Evolutionary conservation across 1,140 invertebrate species (phyloP), one percentile per base, ranked within the genome.

Genomic region (Hyphantria cunea): DNA sequence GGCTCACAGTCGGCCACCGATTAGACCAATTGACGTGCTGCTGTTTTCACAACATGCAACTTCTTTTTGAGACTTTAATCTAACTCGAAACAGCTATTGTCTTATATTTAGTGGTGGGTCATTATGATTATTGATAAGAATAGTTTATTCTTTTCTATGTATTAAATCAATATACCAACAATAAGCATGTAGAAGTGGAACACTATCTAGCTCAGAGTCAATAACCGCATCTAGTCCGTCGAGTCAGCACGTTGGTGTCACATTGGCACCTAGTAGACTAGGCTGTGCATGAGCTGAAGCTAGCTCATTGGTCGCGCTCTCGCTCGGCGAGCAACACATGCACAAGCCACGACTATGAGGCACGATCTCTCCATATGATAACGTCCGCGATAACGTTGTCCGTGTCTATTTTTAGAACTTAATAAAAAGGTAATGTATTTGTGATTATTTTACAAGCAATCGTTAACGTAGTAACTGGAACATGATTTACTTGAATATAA

Each of bases 21-120:
- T 90, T 90, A 89, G 76, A 81, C 76, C 85, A 90, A 90, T 90
- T 90, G 87, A 78, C 80, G 68, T 85, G 78, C 86, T 76, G 84
- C 84, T 88, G 85, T 90, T 88, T 90, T 87, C 86, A 87, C 88
- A 86, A 88, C 77, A 85, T 72, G 74, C 74, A 72, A 70, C 61
- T 67, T 50, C 47, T 64, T 42, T 62, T 53, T 15, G 34, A 47
- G 50, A 62, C 15, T 37, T 59, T n/a, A 49, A 25, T 25, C 1
- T 25, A 25, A 3, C 2, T 25, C 17, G 17, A 25, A 25, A 25
- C 17, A 25, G 17, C 5, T 25, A 25, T 25, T 25, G 5, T 25
- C 2, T 25, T 25, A 25, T 25, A 25, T 25, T 25, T 25, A 25
- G 5, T 25, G 17, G 17, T 25, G 17, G 17, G 17, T 25, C 17